Evolutionary conservation across 2,797 vertebrate species (phyloP).

Genomic region (Melopsittacus undulatus): DNA sequence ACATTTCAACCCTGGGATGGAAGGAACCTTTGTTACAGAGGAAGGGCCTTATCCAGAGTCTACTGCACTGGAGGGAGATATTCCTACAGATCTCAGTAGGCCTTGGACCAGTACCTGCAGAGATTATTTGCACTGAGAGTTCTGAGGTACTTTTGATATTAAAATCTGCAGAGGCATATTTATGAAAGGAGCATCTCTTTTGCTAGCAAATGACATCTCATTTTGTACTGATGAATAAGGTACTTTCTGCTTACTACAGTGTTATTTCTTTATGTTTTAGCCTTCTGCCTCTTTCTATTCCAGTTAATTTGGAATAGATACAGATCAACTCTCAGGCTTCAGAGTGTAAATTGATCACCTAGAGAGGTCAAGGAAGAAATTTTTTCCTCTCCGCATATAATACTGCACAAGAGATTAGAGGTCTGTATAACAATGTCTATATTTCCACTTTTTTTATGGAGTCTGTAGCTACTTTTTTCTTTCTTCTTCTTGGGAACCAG

Average conservation of each 20-base stretch:
- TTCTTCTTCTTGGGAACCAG: slow-evolving; percentile 48
- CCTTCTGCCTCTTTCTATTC: slow-evolving; percentile 46
- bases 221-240: slow-evolving; percentile 52
- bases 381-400: slow-evolving; percentile 48
- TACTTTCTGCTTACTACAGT: slow-evolving; percentile 40
- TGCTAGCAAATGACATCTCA: slow-evolving; percentile 1
- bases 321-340: slow-evolving; percentile 52
- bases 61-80: neutral
- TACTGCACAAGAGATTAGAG: slow-evolving; percentile 55
- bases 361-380: slow-evolving; percentile 64
- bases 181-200: slow-evolving; percentile 50
- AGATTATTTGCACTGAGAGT: slow-evolving; percentile 45
- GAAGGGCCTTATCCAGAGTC: slow-evolving; percentile 11
- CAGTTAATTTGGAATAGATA: slow-evolving; percentile 68
- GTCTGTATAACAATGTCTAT: slow-evolving; percentile 39
- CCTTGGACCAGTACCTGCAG: slow-evolving; percentile 44
- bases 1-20: neutral
- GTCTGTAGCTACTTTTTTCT: slow-evolving; percentile 53
- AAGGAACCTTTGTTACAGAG: neutral
- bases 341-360: slow-evolving; percentile 65
- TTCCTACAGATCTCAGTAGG: slow-evolving; percentile 39
- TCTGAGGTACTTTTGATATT: slow-evolving; percentile 64
- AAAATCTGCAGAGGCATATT: slow-evolving; percentile 49
- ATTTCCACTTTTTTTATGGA: slow-evolving; percentile 60
- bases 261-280: slow-evolving; percentile 66